phyloP scores from a whole-genome alignment of 2,888 invertebrate genomes.

The Limnephilus lunatus region DNA sequence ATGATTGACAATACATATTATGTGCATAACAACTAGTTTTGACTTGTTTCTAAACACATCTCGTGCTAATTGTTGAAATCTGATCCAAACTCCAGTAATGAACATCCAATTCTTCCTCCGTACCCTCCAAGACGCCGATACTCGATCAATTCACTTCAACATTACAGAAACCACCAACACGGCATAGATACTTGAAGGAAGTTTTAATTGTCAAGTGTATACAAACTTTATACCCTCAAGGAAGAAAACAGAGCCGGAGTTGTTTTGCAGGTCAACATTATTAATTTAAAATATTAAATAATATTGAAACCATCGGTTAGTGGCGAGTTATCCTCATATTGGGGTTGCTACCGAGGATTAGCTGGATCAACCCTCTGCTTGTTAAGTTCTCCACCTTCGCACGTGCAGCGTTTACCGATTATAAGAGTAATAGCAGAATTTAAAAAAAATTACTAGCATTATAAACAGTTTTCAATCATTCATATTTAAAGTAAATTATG shows the following conservation, averaged over 20 bases:
- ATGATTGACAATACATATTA: background rate
- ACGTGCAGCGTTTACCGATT: too few relatives aligned
- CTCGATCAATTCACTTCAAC: slow-evolving; percentile 23
- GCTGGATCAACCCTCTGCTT: too few relatives aligned
- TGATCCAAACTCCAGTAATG: background rate
- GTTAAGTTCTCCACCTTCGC: too few relatives aligned
- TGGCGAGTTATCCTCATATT: too few relatives aligned
- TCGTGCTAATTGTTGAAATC: background rate
- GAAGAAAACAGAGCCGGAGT: background rate
- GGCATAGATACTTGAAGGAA: slow-evolving; percentile 14
- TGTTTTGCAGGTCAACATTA: background rate
- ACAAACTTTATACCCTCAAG: slow-evolving; percentile 9
- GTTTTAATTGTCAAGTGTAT: slow-evolving; percentile 42
- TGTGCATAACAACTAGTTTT: background rate
- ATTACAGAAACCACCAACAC: background rate
- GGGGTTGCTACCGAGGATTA: too few relatives aligned
- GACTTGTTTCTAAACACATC: background rate
- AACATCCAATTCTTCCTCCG: background rate
- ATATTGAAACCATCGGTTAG: too few relatives aligned
- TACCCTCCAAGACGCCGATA: background rate
- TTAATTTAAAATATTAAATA: too few relatives aligned
- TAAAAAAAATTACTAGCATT: too few relatives aligned
- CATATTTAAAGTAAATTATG: too few relatives aligned
- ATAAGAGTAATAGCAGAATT: too few relatives aligned
- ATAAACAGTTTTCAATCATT: too few relatives aligned